Evolutionary conservation across 2,797 vertebrate genomes (phyloP).

Genomic region (Coluber constrictor): DNA sequence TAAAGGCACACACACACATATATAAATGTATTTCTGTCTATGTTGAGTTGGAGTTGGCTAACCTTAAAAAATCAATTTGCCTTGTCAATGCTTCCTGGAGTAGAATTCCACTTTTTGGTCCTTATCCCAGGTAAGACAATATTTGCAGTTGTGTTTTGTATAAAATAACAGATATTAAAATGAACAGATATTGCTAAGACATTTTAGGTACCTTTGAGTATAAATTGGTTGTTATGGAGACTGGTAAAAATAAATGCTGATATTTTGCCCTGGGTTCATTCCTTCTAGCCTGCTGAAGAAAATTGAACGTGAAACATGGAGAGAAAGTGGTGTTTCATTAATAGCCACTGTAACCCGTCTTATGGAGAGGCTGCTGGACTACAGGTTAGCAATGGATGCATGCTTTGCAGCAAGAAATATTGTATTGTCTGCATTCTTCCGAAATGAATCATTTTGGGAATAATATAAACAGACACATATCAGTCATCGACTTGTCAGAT

Average conservation of each 20-base stretch:
- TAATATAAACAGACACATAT: not conserved
- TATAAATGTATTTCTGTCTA: conserved; percentile 51
- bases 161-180: conserved; percentile 40
- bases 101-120: conserved; percentile 99
- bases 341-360: conserved; percentile 96
- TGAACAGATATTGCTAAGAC: conserved; percentile 69
- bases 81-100: conserved; percentile 99
- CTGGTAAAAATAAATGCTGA: conserved; percentile 73
- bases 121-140: conserved; percentile 99
- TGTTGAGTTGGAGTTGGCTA: conserved; percentile 69
- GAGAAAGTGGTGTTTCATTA: conserved; percentile 95
- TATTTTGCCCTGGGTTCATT: conserved; percentile 64
- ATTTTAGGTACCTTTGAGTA: conserved; percentile 68
- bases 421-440: not conserved
- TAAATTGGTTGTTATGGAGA: conserved; percentile 74
- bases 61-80: conserved; percentile 89
- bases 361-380: conserved; percentile 96
- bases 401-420: not conserved
- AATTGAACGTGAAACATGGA: conserved; percentile 99
- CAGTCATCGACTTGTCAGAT: not conserved
- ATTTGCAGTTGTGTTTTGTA: conserved; percentile 75
- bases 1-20: not conserved
- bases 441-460: conserved; percentile 28
- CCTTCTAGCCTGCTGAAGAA: conserved; percentile 91
- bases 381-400: conserved; percentile 77